Conservation (phyloP, 2,113 vertebrate species). For the Petroica traversi region DNA sequence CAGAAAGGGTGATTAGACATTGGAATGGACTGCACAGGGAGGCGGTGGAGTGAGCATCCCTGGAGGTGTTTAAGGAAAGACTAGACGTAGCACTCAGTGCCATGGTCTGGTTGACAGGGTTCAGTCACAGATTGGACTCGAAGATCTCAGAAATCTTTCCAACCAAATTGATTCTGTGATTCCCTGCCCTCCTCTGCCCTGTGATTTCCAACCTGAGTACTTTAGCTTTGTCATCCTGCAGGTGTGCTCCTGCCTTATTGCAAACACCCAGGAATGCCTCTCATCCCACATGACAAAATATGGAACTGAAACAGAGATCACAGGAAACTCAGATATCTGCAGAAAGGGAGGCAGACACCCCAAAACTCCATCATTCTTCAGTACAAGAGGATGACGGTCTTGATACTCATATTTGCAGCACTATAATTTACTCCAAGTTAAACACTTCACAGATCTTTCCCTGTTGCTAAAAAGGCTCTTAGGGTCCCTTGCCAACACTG, state of each 20-base stretch:
- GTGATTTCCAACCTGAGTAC: background rate
- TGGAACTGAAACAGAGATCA: background rate
- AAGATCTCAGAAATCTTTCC: background rate
- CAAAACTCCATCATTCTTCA: background rate
- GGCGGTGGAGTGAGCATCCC: rapidly evolving
- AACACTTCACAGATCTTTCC: background rate
- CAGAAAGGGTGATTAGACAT: background rate
- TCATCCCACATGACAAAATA: background rate
- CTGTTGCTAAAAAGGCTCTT: background rate
- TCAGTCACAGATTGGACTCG: rapidly evolving
- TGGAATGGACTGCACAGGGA: background rate
- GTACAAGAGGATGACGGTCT: background rate
- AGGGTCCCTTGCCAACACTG: background rate
- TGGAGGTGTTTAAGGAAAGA: background rate
- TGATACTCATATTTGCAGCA: background rate
- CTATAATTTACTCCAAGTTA: background rate
- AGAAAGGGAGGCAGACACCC: background rate
- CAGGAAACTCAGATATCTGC: background rate
- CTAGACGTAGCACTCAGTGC: background rate
- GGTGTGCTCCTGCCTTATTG: background rate
- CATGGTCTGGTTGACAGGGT: too few species aligned
- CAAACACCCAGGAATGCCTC: background rate
- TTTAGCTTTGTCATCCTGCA: background rate
- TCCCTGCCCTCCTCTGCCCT: background rate
- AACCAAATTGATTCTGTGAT: background rate